phyloP scores from a whole-genome alignment of 1,140 invertebrate genomes.

The Drosophila tristis region DNA sequence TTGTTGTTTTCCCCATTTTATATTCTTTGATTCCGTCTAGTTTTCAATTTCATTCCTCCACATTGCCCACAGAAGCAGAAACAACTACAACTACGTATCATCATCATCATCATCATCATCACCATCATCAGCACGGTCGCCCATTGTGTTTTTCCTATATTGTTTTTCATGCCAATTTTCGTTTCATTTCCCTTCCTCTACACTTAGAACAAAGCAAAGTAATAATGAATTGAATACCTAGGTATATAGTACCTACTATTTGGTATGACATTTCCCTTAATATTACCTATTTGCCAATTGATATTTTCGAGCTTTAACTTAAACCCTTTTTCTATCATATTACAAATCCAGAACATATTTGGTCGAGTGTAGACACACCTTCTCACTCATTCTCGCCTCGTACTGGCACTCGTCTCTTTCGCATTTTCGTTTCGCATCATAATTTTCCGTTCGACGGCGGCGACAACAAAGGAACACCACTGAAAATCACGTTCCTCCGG shows the following conservation, averaged over 20 bases:
- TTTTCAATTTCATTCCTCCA: slow-evolving; percentile 56
- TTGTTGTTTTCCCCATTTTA: slow-evolving; percentile 48
- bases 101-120: slow-evolving; percentile 34
- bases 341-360: background rate
- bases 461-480: slow-evolving; percentile 53
- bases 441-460: slow-evolving; percentile 61
- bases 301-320: too few species aligned
- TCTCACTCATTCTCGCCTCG: slow-evolving; percentile 65
- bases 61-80: slow-evolving; percentile 33
- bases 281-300: background rate
- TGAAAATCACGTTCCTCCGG: slow-evolving; percentile 70
- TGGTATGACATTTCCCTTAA: too few species aligned
- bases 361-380: slow-evolving; percentile 21
- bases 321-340: too few species aligned
- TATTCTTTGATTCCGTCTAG: slow-evolving; percentile 65
- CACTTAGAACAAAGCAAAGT: too few species aligned
- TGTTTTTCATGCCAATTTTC: slow-evolving; percentile 63
- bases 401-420: slow-evolving; percentile 58
- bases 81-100: slow-evolving; percentile 37
- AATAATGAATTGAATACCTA: too few species aligned
- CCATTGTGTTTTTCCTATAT: slow-evolving; percentile 48
- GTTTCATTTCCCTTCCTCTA: slow-evolving; percentile 14
- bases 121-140: slow-evolving; percentile 51
- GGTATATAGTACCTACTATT: too few species aligned
- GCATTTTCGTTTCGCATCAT: slow-evolving; percentile 80